Base-by-base conservation (phyloP, 2,113 vertebrate genomes). In the Danionella cerebrum region DNA sequence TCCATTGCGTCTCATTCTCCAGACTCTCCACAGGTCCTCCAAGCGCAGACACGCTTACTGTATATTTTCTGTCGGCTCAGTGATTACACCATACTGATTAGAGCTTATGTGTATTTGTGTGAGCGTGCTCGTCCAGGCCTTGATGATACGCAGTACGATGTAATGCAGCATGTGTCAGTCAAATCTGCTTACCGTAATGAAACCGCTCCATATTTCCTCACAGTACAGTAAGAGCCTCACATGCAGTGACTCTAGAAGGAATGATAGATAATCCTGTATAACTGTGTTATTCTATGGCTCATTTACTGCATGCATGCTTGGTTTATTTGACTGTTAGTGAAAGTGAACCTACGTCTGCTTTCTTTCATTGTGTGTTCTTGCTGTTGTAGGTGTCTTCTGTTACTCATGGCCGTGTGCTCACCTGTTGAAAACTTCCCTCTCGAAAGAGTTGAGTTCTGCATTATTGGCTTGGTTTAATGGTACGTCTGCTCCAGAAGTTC, bases 401-500 rank as follows among this genome's bases (percentile, higher is more conserved):
- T 42, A 31, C 19, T 2, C 21, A 29, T 16, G 14, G 12, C 22
- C 25, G 79, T 68, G 76, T 67, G 52, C 67, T 77, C 85, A 83
- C 81, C 78, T 80, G 75, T 68, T 71, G 63, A 65, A 82, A 79
- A 67, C 78, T 74, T 80, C 76, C 83, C 82, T 82, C 69, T n/a
- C n/a, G 36, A 59, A 38, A 65, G 74, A 33, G 70, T 53, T 63
- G 65, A 65, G 69, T 78, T 84, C 79, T 74, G 78, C 82, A 86
- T 84, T 85, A 84, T 83, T 84, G 80, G 81, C 79, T 18, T n/a
- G n/a, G n/a, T n/a, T n/a, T n/a, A n/a, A n/a, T n/a, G n/a, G n/a
- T n/a, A n/a, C n/a, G n/a, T n/a, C n/a, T n/a, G n/a, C n/a, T n/a
- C n/a, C n/a, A n/a, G n/a, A n/a, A n/a, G n/a, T n/a, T n/a, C n/a